Conservation (phyloP, 2,113 vertebrate genomes). For the Sebastes fasciatus region DNA sequence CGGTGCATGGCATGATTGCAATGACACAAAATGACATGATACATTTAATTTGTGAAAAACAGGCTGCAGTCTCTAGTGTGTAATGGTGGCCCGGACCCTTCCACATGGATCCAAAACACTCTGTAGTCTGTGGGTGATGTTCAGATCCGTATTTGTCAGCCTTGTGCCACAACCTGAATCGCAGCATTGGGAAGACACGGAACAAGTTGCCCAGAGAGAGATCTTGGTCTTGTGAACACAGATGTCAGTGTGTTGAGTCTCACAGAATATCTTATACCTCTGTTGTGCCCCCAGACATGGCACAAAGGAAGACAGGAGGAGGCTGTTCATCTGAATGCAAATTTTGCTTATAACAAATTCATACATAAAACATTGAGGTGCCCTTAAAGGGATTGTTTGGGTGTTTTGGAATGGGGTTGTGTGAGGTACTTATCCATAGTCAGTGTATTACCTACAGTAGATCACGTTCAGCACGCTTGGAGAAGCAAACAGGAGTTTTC, state of each 20-base stretch:
- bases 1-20: background rate
- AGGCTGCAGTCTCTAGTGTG: background rate
- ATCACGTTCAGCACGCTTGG: too few species aligned
- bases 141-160: background rate
- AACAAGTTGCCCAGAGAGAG: background rate
- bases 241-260: constrained; percentile 16
- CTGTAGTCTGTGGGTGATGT: background rate
- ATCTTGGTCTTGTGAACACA: constrained; percentile 4
- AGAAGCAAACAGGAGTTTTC: too few species aligned
- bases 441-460: too few species aligned
- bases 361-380: background rate
- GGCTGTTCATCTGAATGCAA: constrained; percentile 19
- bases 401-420: too few species aligned
- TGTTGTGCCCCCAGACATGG: constrained; percentile 22
- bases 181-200: background rate
- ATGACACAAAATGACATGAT: background rate
- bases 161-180: background rate
- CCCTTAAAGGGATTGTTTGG: constrained; percentile 1
- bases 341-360: constrained; percentile 23
- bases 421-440: too few species aligned
- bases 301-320: constrained; percentile 28
- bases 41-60: background rate
- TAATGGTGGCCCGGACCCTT: background rate
- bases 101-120: background rate
- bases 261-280: background rate